Evolutionary conservation across 2,888 invertebrate species (phyloP).

Genomic region (Himalopsyche japonica): DNA sequence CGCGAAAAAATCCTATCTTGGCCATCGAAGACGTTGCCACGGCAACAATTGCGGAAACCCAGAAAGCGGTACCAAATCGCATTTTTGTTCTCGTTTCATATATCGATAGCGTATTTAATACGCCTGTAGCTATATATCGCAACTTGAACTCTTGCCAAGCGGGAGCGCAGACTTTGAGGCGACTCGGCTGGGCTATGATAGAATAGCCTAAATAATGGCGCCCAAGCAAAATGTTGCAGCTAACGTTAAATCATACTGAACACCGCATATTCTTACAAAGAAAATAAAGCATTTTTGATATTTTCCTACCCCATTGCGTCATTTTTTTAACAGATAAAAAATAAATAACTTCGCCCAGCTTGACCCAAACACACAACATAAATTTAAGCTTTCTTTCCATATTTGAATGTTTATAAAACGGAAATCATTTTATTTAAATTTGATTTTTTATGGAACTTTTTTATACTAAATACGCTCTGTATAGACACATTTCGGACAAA

Average conservation of each 20-base stretch:
- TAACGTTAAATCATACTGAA: conserved; percentile 11
- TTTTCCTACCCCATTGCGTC: background rate
- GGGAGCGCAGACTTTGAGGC: conserved; percentile 11
- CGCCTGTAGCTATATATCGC: background rate
- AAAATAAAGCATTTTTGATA: background rate
- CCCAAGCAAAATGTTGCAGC: conserved; percentile 14
- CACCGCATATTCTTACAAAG: background rate
- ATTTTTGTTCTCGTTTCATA: background rate
- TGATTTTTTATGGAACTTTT: too few relatives aligned
- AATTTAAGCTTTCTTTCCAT: too few relatives aligned
- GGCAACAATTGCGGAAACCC: background rate
- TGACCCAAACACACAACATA: too few relatives aligned
- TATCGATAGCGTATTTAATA: conserved; percentile 20
- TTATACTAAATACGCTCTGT: too few relatives aligned
- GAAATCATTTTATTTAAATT: too few relatives aligned
- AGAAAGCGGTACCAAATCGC: conserved; percentile 1
- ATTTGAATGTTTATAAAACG: too few relatives aligned
- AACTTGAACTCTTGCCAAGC: conserved; percentile 14
- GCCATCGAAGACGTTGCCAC: background rate
- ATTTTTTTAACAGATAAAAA: background rate
- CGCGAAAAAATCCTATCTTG: background rate
- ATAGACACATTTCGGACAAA: too few relatives aligned
- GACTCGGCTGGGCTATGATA: background rate
- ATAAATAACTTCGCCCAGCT: too few relatives aligned
- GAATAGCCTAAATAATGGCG: background rate